Conservation (phyloP, 2,888 invertebrate genomes). For the Psylliodes chrysocephalus region DNA sequence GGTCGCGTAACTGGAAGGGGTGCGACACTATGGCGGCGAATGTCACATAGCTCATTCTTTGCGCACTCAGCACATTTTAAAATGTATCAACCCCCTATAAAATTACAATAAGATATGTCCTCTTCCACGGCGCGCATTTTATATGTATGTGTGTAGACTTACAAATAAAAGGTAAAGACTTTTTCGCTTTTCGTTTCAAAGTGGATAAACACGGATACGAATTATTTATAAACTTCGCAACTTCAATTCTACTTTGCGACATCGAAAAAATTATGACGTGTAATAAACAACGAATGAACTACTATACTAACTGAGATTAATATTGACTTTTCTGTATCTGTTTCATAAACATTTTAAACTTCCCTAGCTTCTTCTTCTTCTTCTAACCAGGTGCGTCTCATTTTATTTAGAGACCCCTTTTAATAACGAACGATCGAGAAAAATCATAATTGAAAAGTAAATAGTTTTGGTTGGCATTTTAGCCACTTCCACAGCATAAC, state of each 20-base stretch:
- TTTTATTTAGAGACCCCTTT: too few species aligned
- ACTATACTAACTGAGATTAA: too few species aligned
- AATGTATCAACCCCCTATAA: constrained; percentile 66
- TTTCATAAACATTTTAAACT: too few species aligned
- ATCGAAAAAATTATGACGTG: neutral
- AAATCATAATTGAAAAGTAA: too few species aligned
- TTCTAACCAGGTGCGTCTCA: too few species aligned
- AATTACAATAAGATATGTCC: constrained; percentile 64
- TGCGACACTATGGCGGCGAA: constrained; percentile 65
- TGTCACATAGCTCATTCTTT: constrained; percentile 65
- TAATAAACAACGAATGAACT: neutral
- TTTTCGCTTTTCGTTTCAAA: constrained; percentile 20
- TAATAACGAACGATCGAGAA: too few species aligned
- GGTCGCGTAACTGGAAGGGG: constrained; percentile 62
- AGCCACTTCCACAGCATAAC: too few species aligned
- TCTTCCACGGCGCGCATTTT: constrained; percentile 51
- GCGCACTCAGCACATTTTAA: constrained; percentile 66
- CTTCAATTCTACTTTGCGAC: constrained; percentile 4
- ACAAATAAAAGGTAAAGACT: constrained; percentile 48
- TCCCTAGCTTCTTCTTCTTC: too few species aligned
- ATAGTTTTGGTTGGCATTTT: too few species aligned
- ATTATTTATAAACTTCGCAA: constrained; percentile 16
- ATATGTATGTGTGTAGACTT: constrained; percentile 44
- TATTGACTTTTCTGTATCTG: too few species aligned
- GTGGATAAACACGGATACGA: constrained; percentile 22